Conservation (phyloP, 1,140 invertebrate species). For the Stratiolaelaps scimitus region DNA sequence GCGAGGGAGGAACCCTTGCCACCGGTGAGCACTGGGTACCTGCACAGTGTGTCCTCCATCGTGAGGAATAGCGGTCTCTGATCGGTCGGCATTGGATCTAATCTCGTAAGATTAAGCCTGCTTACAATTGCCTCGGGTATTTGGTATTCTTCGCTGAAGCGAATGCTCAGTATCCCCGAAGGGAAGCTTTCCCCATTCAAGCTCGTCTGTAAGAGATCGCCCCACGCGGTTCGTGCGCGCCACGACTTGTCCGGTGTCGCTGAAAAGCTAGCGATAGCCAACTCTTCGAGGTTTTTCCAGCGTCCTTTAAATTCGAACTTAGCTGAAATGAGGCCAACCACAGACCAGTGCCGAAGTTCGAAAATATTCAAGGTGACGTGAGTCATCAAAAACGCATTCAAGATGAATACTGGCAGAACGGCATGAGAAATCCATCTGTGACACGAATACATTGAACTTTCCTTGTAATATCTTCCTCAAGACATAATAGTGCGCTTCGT, state of each 20-base stretch:
- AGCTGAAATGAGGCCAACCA: too few relatives aligned
- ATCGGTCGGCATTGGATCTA: neutral
- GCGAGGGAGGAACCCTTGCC: neutral
- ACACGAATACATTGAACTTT: too few relatives aligned
- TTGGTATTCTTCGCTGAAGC: neutral
- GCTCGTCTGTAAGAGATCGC: neutral
- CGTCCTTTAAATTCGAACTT: too few relatives aligned
- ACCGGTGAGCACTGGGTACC: neutral
- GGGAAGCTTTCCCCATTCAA: neutral
- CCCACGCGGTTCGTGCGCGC: neutral
- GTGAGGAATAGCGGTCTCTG: neutral
- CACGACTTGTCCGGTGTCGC: neutral
- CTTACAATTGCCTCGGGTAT: neutral
- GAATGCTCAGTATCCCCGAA: neutral
- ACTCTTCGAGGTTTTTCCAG: too few relatives aligned
- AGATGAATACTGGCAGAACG: too few relatives aligned
- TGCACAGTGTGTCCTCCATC: neutral
- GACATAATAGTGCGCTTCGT: too few relatives aligned
- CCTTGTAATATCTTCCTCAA: too few relatives aligned
- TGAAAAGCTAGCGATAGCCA: too few relatives aligned
- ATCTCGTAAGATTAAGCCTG: neutral
- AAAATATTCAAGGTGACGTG: too few relatives aligned
- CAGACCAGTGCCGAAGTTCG: too few relatives aligned
- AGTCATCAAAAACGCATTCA: too few relatives aligned
- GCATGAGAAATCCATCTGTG: too few relatives aligned